Percentiles rank a stretch among this genome's conserved stretches.
These are phyloP conservation scores for Dolichoris vasculosae DNA, from an alignment of 1,140 invertebrate species.

Conservation along the genomic window DNA sequence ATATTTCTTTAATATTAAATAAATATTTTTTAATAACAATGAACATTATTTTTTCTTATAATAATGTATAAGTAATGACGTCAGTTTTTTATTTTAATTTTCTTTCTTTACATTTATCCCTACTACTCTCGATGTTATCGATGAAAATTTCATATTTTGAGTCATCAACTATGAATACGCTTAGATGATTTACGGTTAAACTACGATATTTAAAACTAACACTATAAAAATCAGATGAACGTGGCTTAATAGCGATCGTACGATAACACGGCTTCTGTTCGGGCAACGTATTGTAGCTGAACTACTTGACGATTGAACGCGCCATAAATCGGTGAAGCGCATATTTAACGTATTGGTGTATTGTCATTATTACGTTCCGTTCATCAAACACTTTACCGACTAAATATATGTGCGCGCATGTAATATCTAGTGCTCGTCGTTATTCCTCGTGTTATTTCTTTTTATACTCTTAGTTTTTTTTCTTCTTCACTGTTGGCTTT, in stretches of 20 bases:
- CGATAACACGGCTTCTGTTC: neutral
- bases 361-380: constrained; percentile 15
- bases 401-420: neutral
- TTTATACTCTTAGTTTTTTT: neutral
- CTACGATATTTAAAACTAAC: too few relatives aligned
- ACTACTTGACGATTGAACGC: neutral
- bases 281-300: neutral
- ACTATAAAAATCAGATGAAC: too few relatives aligned
- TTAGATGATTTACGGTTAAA: too few relatives aligned
- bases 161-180: neutral
- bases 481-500: neutral
- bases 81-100: neutral
- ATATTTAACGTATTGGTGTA: neutral
- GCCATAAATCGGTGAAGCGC: neutral
- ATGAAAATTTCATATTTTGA: neutral
- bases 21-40: too few relatives aligned
- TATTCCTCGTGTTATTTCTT: neutral
- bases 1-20: neutral
- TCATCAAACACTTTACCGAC: constrained; percentile 21
- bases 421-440: neutral
- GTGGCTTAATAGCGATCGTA: neutral
- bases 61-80: too few relatives aligned
- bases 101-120: neutral
- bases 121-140: neutral
- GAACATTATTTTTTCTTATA: too few relatives aligned